Conservation (phyloP, 2,113 vertebrate species). For the Calypte anna region DNA sequence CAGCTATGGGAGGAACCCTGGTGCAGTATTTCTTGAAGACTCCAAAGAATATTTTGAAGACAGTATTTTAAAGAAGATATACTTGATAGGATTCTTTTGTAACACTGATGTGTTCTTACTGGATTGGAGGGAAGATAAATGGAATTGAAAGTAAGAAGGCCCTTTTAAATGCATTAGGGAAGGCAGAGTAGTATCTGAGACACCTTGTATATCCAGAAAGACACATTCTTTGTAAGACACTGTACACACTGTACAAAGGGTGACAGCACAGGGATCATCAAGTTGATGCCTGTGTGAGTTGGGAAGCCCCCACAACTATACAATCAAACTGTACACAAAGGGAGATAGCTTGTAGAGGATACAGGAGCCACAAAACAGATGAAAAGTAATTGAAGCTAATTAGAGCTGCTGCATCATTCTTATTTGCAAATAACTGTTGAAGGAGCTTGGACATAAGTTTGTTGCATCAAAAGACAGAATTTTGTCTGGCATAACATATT, state of each 20-base stretch:
- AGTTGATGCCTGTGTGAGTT: background rate
- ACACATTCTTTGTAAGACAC: background rate
- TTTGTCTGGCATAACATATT: background rate
- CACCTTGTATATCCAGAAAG: background rate
- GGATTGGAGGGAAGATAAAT: background rate
- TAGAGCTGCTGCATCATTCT: background rate
- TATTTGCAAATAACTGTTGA: background rate
- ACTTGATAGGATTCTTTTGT: background rate
- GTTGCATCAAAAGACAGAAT: background rate
- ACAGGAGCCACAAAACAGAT: background rate
- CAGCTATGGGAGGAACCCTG: background rate
- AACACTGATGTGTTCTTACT: background rate
- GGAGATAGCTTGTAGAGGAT: background rate
- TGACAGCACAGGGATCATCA: background rate
- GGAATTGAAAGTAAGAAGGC: background rate
- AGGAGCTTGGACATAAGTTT: background rate
- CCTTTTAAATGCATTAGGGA: background rate
- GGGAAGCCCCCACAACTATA: background rate
- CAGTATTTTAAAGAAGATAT: background rate
- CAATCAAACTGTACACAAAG: background rate
- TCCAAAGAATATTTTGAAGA: background rate
- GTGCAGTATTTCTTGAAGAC: background rate
- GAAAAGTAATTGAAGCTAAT: background rate
- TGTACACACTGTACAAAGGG: fast-evolving
- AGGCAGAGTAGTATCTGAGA: background rate